These are phyloP conservation scores for Sceloporus undulatus DNA, from an alignment of 2,113 vertebrate genomes.

Conservation along the genomic window DNA sequence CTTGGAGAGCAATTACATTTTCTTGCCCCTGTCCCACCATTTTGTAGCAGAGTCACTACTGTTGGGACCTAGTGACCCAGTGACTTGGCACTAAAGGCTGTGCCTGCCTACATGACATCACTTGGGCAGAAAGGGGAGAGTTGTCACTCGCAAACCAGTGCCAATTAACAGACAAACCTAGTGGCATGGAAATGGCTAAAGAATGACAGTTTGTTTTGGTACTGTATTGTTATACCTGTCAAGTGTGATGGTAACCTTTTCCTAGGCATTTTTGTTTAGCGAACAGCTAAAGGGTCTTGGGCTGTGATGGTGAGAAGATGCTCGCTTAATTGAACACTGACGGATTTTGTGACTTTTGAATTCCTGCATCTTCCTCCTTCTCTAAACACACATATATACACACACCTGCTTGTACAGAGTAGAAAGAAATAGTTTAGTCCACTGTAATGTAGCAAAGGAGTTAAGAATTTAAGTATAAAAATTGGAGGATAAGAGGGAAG, in stretches of 20 bases:
- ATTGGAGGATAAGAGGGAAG: not conserved
- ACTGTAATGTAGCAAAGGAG: not conserved
- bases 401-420: not conserved
- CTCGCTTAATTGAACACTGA: not conserved
- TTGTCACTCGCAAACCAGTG: not conserved
- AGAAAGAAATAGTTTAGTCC: not conserved
- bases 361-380: not conserved
- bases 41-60: not conserved
- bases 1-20: not conserved
- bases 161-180: not conserved
- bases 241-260: not conserved
- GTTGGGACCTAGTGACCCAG: not conserved
- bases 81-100: not conserved
- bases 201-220: too few relatives aligned
- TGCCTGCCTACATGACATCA: not conserved
- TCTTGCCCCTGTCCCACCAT: not conserved
- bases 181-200: not conserved
- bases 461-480: not conserved
- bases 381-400: too few relatives aligned
- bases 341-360: not conserved
- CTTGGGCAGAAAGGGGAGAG: not conserved
- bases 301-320: not conserved
- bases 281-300: not conserved
- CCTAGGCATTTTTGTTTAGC: not conserved
- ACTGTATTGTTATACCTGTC: constrained; percentile 4